Percentiles rank a stretch among this genome's conserved stretches.
Evolutionary conservation across 2,888 invertebrate species (phyloP).

Genomic region (Caenorhabditis japonica): DNA sequence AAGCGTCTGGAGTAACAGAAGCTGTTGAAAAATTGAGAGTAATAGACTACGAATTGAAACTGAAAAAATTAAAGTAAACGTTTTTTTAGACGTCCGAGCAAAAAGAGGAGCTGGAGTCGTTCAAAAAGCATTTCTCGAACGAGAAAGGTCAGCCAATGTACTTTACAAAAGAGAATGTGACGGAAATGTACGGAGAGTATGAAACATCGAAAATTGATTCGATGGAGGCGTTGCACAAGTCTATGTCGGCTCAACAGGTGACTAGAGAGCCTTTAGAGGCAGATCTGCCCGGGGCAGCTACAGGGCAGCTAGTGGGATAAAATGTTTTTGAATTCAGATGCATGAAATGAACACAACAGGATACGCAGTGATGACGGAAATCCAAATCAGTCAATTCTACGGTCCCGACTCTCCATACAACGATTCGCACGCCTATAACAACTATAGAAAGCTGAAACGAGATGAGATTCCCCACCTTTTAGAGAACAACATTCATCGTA

Average conservation of each 20-base stretch:
- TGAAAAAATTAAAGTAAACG: no score
- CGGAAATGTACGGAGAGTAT: constrained; percentile 53
- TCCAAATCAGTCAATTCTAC: constrained; percentile 60
- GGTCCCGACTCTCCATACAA: constrained; percentile 64
- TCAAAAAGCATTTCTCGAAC: constrained; percentile 36
- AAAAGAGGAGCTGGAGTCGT: constrained; percentile 53
- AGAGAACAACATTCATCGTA: constrained; percentile 53
- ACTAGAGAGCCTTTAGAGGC: neutral
- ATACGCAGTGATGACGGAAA: constrained; percentile 54
- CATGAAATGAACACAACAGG: constrained; percentile 64
- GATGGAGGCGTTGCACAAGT: constrained; percentile 51
- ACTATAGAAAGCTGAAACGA: constrained; percentile 36
- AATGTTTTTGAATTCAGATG: constrained; percentile 32
- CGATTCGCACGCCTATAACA: constrained; percentile 51
- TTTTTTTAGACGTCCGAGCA: constrained; percentile 24
- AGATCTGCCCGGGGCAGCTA: no score
- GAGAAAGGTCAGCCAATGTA: constrained; percentile 55
- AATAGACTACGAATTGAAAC: neutral
- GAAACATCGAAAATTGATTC: constrained; percentile 56
- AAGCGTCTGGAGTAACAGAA: constrained; percentile 71
- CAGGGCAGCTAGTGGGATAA: neutral
- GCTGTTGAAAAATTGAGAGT: constrained; percentile 57
- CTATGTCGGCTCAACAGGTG: constrained; percentile 53
- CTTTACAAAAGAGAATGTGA: constrained; percentile 54
- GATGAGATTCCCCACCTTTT: constrained; percentile 50